Evolutionary conservation across 2,113 vertebrate genomes (phyloP), one percentile per base, ranked within the genome.

Genomic region (Cettia cetti): DNA sequence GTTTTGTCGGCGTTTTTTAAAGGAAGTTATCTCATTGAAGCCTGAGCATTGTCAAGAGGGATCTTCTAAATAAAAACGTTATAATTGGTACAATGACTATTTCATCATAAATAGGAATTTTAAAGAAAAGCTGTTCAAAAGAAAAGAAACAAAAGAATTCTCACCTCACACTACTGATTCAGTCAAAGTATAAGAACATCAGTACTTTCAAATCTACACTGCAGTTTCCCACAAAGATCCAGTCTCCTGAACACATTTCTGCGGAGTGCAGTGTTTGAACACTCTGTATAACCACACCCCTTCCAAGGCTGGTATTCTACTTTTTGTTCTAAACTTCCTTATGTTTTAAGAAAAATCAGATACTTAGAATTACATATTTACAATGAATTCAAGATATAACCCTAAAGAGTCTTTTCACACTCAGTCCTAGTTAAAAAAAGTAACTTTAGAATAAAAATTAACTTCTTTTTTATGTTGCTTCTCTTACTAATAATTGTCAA

Each of bases 1-100:
- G 30, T 19, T 39, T 75, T 64, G 18, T 76, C 0, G 0, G 2
- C 1, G 2, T 2, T 13, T 66, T 66, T 74, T 39, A 1, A 71
- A 40, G 50, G 14, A 76, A 74, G 78, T 9, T 9, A 64, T 18
- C 35, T 13, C 44, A 54, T 8, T 76, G 57, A 72, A 90, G 44
- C 33, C 42, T 44, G 16, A 88, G 24, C 17, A 54, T 11, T 47
- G 35, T 44, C 84, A 74, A 50, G 59, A 53, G 27, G 24, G 15
- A 69, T 61, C 50, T 69, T 35, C 50, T 76, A 71, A 72, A 24
- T 16, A 45, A 40, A 31, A 57, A 10, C 6, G 12, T 89, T n/a
- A 33, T 42, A 89, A 78, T 5, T 4, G 0, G 49, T 26, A 64
- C 21, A 71, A 44, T 22, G 35, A 56, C 26, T 22, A 63, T 31